These are phyloP conservation scores for Chionodraco myersi DNA, from an alignment of 2,113 vertebrate genomes.

Conservation along the genomic window DNA sequence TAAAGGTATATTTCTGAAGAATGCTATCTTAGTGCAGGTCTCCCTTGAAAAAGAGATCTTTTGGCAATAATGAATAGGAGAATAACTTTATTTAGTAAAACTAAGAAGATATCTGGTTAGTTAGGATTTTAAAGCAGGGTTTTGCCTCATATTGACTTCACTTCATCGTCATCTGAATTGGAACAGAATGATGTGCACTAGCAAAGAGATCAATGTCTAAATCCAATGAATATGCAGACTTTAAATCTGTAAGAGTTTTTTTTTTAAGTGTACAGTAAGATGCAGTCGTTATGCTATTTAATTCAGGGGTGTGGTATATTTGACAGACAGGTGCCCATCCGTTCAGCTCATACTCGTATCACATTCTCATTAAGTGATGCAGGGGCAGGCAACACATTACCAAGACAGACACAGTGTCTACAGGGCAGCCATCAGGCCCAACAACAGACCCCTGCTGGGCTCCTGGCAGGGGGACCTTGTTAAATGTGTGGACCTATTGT, in stretches of 20 bases:
- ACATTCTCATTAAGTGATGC: conserved; percentile 64
- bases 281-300: background rate
- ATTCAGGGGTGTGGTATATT: background rate
- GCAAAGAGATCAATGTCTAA: background rate
- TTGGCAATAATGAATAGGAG: background rate
- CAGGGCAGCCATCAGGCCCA: conserved; percentile 77
- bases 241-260: background rate
- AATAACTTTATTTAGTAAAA: background rate
- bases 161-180: background rate
- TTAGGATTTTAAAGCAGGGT: background rate
- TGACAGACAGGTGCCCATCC: conserved; percentile 47
- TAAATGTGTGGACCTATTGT: conserved; percentile 80
- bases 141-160: too few relatives aligned
- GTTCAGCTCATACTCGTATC: conserved; percentile 17
- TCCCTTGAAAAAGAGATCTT: too few relatives aligned
- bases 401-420: conserved; percentile 82
- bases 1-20: too few relatives aligned
- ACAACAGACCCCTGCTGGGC: conserved; percentile 79
- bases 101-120: background rate
- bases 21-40: too few relatives aligned
- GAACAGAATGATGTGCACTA: background rate
- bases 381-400: conserved; percentile 70
- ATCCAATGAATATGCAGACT: background rate
- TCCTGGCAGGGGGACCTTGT: conserved; percentile 72
- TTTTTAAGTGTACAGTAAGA: background rate